Evolutionary conservation across 2,888 invertebrate genomes (phyloP).

Genomic region (Agrenia bidenticulata): DNA sequence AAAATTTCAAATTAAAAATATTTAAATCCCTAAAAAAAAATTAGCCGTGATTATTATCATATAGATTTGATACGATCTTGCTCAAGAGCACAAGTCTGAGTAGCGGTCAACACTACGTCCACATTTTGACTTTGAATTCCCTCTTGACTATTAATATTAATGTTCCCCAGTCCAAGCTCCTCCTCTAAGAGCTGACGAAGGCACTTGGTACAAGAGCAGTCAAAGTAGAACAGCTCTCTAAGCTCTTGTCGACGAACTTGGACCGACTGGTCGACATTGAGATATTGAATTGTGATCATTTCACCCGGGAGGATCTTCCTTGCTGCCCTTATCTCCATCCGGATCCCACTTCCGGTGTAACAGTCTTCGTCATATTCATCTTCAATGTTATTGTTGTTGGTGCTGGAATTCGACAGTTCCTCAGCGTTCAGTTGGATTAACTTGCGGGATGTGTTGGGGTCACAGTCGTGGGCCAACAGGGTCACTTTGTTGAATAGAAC

Average conservation of each 20-base stretch:
- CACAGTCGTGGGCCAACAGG: constrained; percentile 42
- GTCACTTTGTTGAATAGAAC: constrained; percentile 36
- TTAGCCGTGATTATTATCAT: background rate
- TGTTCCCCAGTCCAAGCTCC: background rate
- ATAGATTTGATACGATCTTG: background rate
- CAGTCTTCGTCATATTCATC: constrained; percentile 15
- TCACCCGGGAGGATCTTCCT: constrained; percentile 31
- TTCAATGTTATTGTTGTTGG: background rate
- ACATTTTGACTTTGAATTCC: no score
- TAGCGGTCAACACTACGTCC: background rate
- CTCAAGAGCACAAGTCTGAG: background rate
- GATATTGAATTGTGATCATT: constrained; percentile 37
- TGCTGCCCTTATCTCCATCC: constrained; percentile 17
- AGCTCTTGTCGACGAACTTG: constrained; percentile 26
- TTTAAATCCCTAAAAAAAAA: background rate
- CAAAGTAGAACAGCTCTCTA: constrained; percentile 39
- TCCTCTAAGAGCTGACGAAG: background rate
- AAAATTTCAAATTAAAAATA: constrained; percentile 8
- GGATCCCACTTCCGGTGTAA: background rate
- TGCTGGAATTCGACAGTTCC: background rate
- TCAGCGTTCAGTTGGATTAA: constrained; percentile 18
- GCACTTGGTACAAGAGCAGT: constrained; percentile 36
- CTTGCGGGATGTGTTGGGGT: constrained; percentile 36
- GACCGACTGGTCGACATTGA: constrained; percentile 17
- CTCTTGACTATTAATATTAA: no score